Evolutionary conservation across 2,888 invertebrate genomes (phyloP), one percentile per base, ranked within the genome.

Genomic region (Drosophila mayaguana): DNA sequence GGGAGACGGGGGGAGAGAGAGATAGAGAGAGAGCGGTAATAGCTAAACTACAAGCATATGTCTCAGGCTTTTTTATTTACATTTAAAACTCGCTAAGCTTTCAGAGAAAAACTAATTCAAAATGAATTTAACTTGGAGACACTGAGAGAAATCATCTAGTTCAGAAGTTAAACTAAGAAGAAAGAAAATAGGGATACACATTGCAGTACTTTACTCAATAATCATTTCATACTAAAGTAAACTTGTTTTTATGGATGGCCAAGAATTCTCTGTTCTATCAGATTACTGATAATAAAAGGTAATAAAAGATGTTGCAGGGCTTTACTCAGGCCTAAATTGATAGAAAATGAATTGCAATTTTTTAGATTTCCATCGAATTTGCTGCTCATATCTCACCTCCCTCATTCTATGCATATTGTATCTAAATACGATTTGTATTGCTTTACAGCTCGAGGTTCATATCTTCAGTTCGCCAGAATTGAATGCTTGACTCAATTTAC

Each of bases 1-100:
- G 20, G 4, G 20, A n/a, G 48, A 20, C 43, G 18, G 12, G 1
- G 2, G 16, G 7, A 5, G 2, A 14, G 16, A 12, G 12, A 22
- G 38, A 2, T 12, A 2, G 12, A 0, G 40, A 11, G 18, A 12
- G 22, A 3, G 34, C 25, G 22, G 4, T 22, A 3, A 12, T 43
- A 51, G 34, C 34, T 22, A 32, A 42, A 48, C 25, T 50, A 11
- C 54, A 59, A 73, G 42, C 28, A 46, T 28, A 43, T 45, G 43
- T 55, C 28, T 57, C 32, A 42, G 60, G 18, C 51, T 60, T 60
- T 46, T 36, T 43, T 38, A 57, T 25, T 45, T 45, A 59, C 12
- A 56, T 34, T 34, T 36, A 16, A 28, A 25, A 48, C 38, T 43
- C 16, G 32, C 38, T 40, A n/a, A 40, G 54, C 40, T 40, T 28